Evolutionary conservation across 2,888 invertebrate genomes (phyloP), one percentile per base, ranked within the genome.

Genomic region (Helicoverpa assulta): DNA sequence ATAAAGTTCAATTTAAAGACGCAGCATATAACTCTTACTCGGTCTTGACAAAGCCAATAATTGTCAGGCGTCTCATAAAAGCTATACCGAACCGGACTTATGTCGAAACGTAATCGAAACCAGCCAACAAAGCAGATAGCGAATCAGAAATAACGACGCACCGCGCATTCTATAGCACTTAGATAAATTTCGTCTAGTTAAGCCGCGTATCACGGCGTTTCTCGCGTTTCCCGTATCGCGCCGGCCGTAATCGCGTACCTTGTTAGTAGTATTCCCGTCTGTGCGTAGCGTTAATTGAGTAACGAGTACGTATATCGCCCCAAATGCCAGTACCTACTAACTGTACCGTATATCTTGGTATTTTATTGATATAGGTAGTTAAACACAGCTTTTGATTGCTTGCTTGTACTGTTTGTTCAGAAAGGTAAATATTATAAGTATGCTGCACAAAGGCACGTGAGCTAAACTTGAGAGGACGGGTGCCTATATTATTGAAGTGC

Each of bases 221-320:
- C 86, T 82, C 82, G 76, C 84, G 76, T 79, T 83, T 80, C 81
- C 73, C 82, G 76, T 78, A 77, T 76, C 79, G 81, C 82, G 84
- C 84, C 84, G 82, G 77, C 65, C 59, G 55, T 72, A 73, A 80
- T 82, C 84, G 82, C 82, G 82, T 82, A 89, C 88, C 91, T 90
- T 89, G 91, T 92, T 92, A 90, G 90, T 84, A 67, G 86, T 86
- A 88, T 87, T 89, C 82, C 81, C 84, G 83, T 76, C 87, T 71
- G 61, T 85, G 83, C 86, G 81, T 83, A 84, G 86, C 88, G 89
- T 90, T 92, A 92, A 92, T 92, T 92, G 91, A 90, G 88, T 88
- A 89, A 89, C 86, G 84, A 82, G 81, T 84, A 85, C 84, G 86
- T 88, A 86, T 86, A 85, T 87, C 80, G 80, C 83, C 74, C 82